Evolutionary conservation across 2,113 vertebrate species (phyloP).

Genomic region (Corydoras maculifer): DNA sequence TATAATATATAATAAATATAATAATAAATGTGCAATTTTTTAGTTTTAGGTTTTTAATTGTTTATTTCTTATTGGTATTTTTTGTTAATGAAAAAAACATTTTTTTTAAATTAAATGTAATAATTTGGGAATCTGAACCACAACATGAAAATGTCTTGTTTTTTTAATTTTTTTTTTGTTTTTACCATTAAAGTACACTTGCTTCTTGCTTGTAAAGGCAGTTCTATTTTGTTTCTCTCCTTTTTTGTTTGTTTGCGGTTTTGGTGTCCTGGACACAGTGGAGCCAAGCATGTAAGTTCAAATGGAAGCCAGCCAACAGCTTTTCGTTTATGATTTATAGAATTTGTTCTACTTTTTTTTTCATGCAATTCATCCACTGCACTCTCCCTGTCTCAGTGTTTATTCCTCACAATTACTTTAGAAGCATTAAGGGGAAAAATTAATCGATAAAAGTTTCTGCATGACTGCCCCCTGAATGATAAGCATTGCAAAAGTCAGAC

Average conservation of each 20-base stretch:
- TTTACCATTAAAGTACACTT: background rate
- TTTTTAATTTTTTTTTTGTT: too few species aligned
- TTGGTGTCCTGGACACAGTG: slow-evolving; percentile 19
- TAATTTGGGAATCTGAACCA: too few species aligned
- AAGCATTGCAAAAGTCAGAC: background rate
- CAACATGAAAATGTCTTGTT: too few species aligned
- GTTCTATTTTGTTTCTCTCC: background rate
- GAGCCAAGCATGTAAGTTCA: slow-evolving; percentile 11
- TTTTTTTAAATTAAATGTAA: too few species aligned
- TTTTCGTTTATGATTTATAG: slow-evolving; percentile 14
- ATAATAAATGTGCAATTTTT: too few species aligned
- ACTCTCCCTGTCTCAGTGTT: background rate
- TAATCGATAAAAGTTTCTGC: background rate
- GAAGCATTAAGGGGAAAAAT: background rate
- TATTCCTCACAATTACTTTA: background rate
- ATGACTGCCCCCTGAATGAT: background rate
- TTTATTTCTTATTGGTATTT: too few species aligned
- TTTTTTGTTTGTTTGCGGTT: slow-evolving; percentile 19
- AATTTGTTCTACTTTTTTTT: slow-evolving; percentile 9
- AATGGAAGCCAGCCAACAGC: slow-evolving; percentile 20
- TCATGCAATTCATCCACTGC: background rate
- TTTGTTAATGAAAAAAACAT: too few species aligned
- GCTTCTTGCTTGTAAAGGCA: background rate
- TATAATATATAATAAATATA: too few species aligned
- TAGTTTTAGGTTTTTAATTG: too few species aligned